phyloP scores from a whole-genome alignment of 92 coral and sea anemone species.

The Parazoanthus darwini region DNA sequence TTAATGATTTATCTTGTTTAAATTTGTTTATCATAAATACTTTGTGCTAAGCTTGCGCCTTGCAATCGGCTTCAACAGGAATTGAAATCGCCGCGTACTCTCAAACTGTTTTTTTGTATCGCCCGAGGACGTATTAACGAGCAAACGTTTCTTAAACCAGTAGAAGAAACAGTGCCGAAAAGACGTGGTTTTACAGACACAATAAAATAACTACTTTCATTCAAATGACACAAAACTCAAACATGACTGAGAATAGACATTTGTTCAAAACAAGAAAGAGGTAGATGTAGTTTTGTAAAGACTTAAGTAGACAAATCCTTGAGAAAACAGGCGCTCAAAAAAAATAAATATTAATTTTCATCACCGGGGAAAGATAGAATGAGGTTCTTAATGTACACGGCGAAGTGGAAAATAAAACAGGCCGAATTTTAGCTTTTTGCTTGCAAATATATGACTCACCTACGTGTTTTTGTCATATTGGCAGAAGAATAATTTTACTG shows the following conservation, averaged over 20 bases:
- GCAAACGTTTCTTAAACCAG: neutral
- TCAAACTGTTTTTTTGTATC: too few species aligned
- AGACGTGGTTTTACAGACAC: slow-evolving; percentile 1
- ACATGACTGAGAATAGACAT: neutral
- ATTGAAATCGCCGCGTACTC: neutral
- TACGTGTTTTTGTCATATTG: neutral
- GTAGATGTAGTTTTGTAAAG: neutral
- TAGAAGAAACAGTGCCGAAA: neutral
- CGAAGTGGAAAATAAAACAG: neutral
- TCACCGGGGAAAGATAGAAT: neutral
- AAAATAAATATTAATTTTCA: neutral
- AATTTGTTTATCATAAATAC: slow-evolving; percentile 40
- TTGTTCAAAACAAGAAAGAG: neutral
- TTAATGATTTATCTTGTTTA: slow-evolving; percentile 46
- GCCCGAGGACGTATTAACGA: neutral
- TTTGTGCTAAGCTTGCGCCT: slow-evolving; percentile 3
- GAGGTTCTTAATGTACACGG: neutral
- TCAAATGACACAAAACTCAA: slow-evolving; percentile 19
- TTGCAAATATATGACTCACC: neutral
- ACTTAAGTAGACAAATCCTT: neutral
- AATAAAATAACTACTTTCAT: slow-evolving; percentile 7
- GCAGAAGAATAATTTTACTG: neutral
- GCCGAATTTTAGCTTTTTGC: neutral
- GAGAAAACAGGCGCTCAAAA: slow-evolving; percentile 4
- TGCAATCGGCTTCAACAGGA: slow-evolving; percentile 3